These are phyloP conservation scores for Cebidichthys violaceus DNA, from an alignment of 2,113 vertebrate genomes.

Conservation along the genomic window DNA sequence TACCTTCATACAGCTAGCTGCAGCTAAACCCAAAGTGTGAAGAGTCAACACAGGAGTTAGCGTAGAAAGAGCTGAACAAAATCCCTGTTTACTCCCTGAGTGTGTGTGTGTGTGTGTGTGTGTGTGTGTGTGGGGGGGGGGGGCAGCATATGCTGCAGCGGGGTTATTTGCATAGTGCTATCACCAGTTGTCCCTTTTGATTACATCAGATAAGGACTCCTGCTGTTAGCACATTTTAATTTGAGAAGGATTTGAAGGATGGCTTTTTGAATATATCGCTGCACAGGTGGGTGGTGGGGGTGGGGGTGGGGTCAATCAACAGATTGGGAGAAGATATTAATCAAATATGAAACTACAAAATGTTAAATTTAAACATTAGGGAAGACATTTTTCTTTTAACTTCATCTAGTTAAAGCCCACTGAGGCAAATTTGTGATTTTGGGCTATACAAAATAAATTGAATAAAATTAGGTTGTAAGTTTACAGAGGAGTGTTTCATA, in stretches of 20 bases:
- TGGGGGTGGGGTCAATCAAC: not conserved
- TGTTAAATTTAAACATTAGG: not conserved
- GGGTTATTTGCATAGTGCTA: slow-evolving; percentile 78
- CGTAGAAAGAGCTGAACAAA: slow-evolving; percentile 49
- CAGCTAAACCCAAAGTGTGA: slow-evolving; percentile 19
- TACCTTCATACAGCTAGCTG: no score
- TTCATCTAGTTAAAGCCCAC: not conserved
- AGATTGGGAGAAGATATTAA: slow-evolving; percentile 23
- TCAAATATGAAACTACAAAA: slow-evolving; percentile 21
- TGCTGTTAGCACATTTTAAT: slow-evolving; percentile 75
- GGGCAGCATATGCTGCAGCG: slow-evolving; percentile 72
- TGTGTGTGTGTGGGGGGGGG: not conserved
- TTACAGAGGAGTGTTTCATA: not conserved
- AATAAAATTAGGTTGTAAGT: not conserved
- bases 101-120: not conserved
- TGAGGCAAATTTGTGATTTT: no score
- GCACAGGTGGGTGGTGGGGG: not conserved
- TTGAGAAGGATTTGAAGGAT: slow-evolving; percentile 67
- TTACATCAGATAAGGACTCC: slow-evolving; percentile 76
- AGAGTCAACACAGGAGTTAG: slow-evolving; percentile 29
- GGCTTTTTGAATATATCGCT: slow-evolving; percentile 53
- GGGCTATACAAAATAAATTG: no score
- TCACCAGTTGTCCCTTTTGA: slow-evolving; percentile 77
- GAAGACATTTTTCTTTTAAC: not conserved
- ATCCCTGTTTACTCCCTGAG: slow-evolving; percentile 68